phyloP scores from a whole-genome alignment of 2,888 invertebrate species.

The Xestia xanthographa region DNA sequence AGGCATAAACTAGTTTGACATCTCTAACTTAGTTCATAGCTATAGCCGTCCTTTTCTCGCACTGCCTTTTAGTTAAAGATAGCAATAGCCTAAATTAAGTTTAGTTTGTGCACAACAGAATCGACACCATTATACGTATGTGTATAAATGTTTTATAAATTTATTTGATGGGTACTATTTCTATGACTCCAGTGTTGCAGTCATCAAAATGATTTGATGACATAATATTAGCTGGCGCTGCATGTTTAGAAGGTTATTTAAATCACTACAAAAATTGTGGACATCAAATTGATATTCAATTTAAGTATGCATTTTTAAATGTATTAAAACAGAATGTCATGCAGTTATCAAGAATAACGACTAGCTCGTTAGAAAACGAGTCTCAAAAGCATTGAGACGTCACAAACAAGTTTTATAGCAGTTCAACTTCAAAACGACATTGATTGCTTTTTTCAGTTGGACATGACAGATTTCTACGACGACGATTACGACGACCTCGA shows the following conservation, averaged over 20 bases:
- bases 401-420: constrained; percentile 3
- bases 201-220: neutral
- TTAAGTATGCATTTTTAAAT: constrained; percentile 5
- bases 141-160: neutral
- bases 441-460: constrained; percentile 89
- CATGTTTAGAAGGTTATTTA: neutral
- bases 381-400: constrained; percentile 17
- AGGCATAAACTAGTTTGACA: too few relatives aligned
- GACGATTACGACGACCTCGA: constrained; percentile 98
- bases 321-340: neutral
- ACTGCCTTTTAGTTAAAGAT: too few relatives aligned
- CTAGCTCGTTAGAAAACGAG: constrained; percentile 1
- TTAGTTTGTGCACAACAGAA: too few relatives aligned
- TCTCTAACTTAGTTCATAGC: too few relatives aligned
- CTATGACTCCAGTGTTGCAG: neutral
- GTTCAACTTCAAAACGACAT: constrained; percentile 11
- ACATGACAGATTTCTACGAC: constrained; percentile 99
- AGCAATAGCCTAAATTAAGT: too few relatives aligned
- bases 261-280: neutral
- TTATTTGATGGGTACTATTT: neutral
- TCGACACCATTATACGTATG: neutral
- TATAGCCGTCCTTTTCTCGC: too few relatives aligned
- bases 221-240: neutral
- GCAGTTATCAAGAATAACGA: constrained; percentile 4
- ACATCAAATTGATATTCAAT: neutral